These are phyloP conservation scores for Siphlonurus alternatus DNA, from an alignment of 2,888 invertebrate species.

Conservation along the genomic window DNA sequence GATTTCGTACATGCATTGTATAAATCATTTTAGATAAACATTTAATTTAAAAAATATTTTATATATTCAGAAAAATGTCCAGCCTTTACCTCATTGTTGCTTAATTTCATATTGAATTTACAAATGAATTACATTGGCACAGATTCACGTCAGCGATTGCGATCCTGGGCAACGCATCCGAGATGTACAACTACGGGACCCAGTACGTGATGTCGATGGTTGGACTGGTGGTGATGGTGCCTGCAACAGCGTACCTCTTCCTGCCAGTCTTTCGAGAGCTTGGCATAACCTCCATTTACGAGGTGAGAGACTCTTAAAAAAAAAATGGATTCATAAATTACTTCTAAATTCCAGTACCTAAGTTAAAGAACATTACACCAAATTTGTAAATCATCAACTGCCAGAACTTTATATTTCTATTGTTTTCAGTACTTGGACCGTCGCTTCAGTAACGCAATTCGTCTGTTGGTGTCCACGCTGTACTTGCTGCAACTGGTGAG, in stretches of 20 bases:
- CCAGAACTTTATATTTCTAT: too few species aligned
- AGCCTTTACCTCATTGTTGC: too few species aligned
- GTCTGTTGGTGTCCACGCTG: background rate
- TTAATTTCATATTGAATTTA: too few species aligned
- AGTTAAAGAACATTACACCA: background rate
- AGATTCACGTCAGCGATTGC: slow-evolving; percentile 88
- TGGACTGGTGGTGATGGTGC: slow-evolving; percentile 62
- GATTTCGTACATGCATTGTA: too few species aligned
- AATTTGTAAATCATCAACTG: too few species aligned
- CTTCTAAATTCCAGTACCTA: too few species aligned
- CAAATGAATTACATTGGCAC: slow-evolving; percentile 22
- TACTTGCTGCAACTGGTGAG: background rate
- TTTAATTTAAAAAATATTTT: too few species aligned
- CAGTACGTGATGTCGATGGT: slow-evolving; percentile 74
- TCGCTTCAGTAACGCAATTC: background rate
- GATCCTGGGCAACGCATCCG: slow-evolving; percentile 75
- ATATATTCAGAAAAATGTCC: too few species aligned
- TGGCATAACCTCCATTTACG: slow-evolving; percentile 68
- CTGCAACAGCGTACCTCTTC: slow-evolving; percentile 59
- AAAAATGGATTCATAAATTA: too few species aligned
- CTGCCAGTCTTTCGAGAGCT: slow-evolving; percentile 75
- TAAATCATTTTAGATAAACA: too few species aligned
- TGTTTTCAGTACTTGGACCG: background rate
- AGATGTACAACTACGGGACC: slow-evolving; percentile 77
- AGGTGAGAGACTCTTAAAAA: too few species aligned